These are phyloP conservation scores for Xiphias gladius DNA, from an alignment of 2,113 vertebrate genomes.

Conservation along the genomic window DNA sequence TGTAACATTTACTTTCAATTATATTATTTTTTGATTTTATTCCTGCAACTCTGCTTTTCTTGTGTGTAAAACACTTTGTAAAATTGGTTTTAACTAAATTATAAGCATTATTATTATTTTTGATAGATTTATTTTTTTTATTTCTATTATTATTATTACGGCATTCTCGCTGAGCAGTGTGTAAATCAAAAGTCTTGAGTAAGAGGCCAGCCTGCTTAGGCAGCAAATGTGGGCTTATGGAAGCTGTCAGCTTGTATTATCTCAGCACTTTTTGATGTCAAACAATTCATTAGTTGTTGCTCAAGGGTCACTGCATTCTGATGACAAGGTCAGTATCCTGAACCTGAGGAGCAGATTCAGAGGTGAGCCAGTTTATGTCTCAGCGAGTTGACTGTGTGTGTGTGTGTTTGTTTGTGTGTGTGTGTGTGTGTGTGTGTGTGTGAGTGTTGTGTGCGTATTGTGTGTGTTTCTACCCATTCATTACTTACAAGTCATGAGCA, in stretches of 20 bases:
- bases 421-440: background rate
- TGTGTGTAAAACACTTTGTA: background rate
- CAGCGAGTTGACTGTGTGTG: background rate
- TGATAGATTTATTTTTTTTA: too few species aligned
- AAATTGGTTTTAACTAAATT: too few species aligned
- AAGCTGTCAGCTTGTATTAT: conserved; percentile 51
- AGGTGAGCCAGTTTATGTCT: conserved; percentile 1
- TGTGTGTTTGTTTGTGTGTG: background rate
- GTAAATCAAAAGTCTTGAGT: background rate
- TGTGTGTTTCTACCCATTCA: conserved; percentile 31
- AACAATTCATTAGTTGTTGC: conserved; percentile 59
- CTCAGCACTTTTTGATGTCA: conserved; percentile 65
- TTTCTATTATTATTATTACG: too few species aligned
- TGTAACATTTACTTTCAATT: too few species aligned
- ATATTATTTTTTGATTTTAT: too few species aligned
- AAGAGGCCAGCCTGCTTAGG: conserved; percentile 10
- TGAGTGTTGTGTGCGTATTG: background rate
- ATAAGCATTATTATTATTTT: too few species aligned
- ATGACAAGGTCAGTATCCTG: conserved; percentile 62
- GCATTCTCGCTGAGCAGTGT: too few species aligned
- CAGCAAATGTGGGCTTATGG: conserved; percentile 38
- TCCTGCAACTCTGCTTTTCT: background rate
- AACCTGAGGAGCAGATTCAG: conserved; percentile 18
- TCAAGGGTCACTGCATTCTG: conserved; percentile 59
- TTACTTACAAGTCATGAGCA: conserved; percentile 2